Evolutionary conservation across 2,888 invertebrate species (phyloP), one percentile per base, ranked within the genome.

Genomic region (Hirtodrosophila trivittata): DNA sequence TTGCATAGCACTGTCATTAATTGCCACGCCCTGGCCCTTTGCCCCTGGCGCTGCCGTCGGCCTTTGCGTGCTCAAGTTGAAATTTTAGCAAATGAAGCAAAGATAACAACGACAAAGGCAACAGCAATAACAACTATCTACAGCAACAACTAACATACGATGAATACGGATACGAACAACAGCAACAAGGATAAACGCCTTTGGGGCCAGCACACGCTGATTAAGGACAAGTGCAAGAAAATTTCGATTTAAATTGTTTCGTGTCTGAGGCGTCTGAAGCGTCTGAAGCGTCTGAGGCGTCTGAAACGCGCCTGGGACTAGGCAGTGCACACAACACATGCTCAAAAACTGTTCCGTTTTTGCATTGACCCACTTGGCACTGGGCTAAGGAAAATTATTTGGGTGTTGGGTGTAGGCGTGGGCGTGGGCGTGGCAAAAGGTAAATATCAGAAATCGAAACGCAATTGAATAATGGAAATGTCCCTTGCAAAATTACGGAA

Each of bases 41-140:
- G 25, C 9, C 7, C 14, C 9, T 12, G 8, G 30, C 25, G 12
- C 12, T 33, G 47, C 45, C 60, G 21, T 37, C 41, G 80, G 57
- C 52, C 57, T 70, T 73, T 81, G 85, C 78, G 78, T 84, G 78
- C 82, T 74, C 68, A 80, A 84, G 78, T 84, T 77, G 78, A 81
- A 81, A 81, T 84, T 81, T 66, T 39, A 66, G 73, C 80, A 72
- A 76, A 75, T 76, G 73, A 77, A 78, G 75, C 78, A 78, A 70
- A 77, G 81, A 78, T 77, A 84, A 73, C 77, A 64, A 58, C 58
- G 39, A 25, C 38, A 50, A 39, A 12, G 37, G 18, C 33, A 39
- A 30, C 30, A 45, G 26, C 37, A 37, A 30, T 42, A 42, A 46
- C 54, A 50, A 14, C 18, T 0, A 25, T 14, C 7, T 32, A 25